Evolutionary conservation across 2,888 invertebrate species (phyloP), one percentile per base, ranked within the genome.

Genomic region (Hemistola chrysoprasaria): DNA sequence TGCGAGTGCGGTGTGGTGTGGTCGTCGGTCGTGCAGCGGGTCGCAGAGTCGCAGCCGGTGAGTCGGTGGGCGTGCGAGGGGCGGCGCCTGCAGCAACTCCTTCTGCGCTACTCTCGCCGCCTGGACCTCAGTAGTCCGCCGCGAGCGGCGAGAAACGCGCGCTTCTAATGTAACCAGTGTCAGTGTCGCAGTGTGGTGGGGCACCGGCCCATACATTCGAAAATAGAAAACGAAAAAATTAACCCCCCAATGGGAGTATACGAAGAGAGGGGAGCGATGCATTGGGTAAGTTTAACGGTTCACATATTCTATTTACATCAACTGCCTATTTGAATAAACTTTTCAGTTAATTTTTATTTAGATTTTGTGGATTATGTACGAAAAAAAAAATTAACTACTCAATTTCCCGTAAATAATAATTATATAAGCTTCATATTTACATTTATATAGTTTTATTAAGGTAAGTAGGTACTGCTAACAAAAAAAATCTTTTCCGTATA

Each of bases 261-360:
- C 93, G 95, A 95, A 92, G 95, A 95, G 91, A 91, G 92, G 90
- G 93, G 93, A 92, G 94, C 93, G 93, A 95, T 95, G 95, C 95
- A 95, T 93, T 95, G 95, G 95, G 95, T 95, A 90, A 92, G 93
- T 22, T 21, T 32, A n/a, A 20, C 10, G 11, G 3, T 16, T 16
- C 16, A 4, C 2, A 3, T 16, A 16, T 16, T 16, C 4, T 16
- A 16, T 16, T 3, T 3, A 16, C 8, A 27, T 41, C 28, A 35
- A 25, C 7, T 25, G 32, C 36, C 34, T 37, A 27, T 50, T 35
- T 34, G 11, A 16, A 31, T 8, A 23, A 33, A 27, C 8, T 21
- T 26, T 30, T 31, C 24, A 5, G 8, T 10, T 9, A 8, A 29
- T 11, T 38, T 34, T 45, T 11, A 37, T 40, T 38, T 32, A 23